These are phyloP conservation scores for Excalfactoria chinensis DNA, from an alignment of 2,113 vertebrate genomes.

Conservation along the genomic window DNA sequence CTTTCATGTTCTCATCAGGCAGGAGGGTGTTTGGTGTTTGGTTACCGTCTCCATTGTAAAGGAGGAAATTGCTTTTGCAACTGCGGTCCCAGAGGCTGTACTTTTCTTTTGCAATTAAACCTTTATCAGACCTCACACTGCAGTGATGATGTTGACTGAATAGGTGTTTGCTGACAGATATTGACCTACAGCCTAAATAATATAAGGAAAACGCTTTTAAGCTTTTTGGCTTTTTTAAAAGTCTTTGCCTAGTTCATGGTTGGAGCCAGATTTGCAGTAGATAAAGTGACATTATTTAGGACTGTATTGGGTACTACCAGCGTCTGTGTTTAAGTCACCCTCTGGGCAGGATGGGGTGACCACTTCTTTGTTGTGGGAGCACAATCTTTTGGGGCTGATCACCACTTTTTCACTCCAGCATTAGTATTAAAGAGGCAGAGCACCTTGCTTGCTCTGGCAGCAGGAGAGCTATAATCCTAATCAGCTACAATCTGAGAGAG, in stretches of 20 bases:
- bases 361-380: background rate
- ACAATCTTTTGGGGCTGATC: background rate
- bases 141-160: constrained; percentile 12
- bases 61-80: constrained; percentile 46
- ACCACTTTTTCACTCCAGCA: background rate
- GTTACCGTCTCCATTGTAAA: background rate
- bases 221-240: background rate
- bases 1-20: background rate
- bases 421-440: background rate
- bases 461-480: background rate
- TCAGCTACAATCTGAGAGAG: background rate
- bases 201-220: background rate
- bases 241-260: background rate
- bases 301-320: background rate
- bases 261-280: background rate
- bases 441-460: accelerated
- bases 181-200: background rate
- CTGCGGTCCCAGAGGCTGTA: background rate
- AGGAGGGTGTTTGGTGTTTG: background rate
- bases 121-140: background rate
- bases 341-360: accelerated
- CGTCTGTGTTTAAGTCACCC: background rate
- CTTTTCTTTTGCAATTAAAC: constrained; percentile 4
- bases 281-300: background rate
- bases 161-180: background rate